Conservation (phyloP, 2,113 vertebrate genomes). For the Macrotis lagotis region DNA sequence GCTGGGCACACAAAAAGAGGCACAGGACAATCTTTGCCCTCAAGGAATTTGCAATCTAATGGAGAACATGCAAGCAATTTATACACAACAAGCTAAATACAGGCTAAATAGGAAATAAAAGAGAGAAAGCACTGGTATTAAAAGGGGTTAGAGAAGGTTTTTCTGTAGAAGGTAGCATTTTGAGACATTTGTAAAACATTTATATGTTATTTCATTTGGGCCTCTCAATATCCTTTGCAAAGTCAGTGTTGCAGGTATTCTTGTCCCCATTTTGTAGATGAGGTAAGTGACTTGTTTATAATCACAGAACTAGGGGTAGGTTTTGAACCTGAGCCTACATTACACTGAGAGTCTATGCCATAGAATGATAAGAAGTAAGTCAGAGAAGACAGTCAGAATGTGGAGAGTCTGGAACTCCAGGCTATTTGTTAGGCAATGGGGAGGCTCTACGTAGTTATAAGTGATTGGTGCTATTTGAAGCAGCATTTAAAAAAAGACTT, state of each 20-base stretch:
- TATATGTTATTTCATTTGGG: background rate
- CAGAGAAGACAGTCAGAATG: background rate
- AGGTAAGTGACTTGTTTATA: background rate
- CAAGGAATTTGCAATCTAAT: background rate
- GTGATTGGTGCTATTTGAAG: background rate
- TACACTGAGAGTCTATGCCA: background rate
- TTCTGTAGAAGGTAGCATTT: background rate
- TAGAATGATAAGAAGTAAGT: background rate
- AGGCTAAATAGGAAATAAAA: background rate
- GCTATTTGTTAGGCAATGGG: background rate
- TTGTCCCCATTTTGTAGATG: background rate
- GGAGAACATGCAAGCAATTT: background rate
- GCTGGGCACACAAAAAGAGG: background rate
- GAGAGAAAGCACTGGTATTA: background rate
- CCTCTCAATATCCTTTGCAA: background rate
- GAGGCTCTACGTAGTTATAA: background rate
- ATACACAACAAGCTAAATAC: background rate
- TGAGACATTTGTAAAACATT: background rate
- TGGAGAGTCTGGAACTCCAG: background rate
- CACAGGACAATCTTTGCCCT: background rate
- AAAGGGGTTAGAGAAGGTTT: background rate
- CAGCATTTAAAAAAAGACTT: background rate
- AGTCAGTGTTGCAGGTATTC: background rate
- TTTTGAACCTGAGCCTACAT: background rate
- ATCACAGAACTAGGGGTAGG: background rate